phyloP scores from a whole-genome alignment of 2,113 vertebrate species.

The Phaethon lepturus region DNA sequence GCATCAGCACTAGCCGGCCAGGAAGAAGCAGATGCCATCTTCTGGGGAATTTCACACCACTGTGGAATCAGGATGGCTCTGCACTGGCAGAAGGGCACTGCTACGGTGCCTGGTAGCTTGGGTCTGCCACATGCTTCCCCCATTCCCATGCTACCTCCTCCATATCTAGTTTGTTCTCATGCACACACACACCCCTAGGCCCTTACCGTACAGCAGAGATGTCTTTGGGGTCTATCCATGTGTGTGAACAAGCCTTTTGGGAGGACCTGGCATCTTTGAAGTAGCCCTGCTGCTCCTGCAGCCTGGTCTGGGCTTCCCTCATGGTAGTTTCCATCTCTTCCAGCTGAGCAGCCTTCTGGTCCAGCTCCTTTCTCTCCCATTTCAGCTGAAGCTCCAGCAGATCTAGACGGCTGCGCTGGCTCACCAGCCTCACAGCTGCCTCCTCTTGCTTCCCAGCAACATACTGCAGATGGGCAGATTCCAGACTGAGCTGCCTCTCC shows the following conservation, averaged over 20 bases:
- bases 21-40: neutral
- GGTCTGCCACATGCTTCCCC: neutral
- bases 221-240: conserved; percentile 8
- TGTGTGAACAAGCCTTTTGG: neutral
- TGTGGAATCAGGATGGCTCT: neutral
- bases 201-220: conserved; percentile 7
- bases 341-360: neutral
- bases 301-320: neutral
- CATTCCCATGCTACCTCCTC: neutral
- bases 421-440: neutral
- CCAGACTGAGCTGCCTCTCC: neutral
- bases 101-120: neutral
- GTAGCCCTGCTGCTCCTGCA: neutral
- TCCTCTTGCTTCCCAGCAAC: neutral
- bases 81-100: neutral
- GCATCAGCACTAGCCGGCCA: neutral
- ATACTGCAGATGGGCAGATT: neutral
- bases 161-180: neutral
- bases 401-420: conserved; percentile 24
- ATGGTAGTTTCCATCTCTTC: neutral
- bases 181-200: neutral
- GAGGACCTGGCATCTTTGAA: neutral
- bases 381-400: conserved; percentile 42
- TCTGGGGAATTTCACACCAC: neutral
- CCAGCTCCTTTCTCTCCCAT: neutral